Base-by-base conservation (phyloP, 2,888 invertebrate species). In the Trichogramma dendrolimi region DNA sequence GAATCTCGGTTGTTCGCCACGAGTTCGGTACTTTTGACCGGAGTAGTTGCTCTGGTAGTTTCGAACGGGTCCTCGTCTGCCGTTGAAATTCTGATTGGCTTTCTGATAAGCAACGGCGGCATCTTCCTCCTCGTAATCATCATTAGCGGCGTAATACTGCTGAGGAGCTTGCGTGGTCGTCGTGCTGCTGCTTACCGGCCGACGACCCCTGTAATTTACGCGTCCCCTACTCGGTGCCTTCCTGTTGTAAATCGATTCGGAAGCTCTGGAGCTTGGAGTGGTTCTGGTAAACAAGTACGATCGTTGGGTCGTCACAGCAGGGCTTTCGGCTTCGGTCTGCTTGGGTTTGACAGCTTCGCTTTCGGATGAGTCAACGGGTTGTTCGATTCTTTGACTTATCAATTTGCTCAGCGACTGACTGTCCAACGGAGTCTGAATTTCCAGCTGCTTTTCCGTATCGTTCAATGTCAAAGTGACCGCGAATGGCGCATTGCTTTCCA, bases 401-500 rank as follows among this genome's bases (percentile, higher is more conserved):
- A 74, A 55, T 58, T 68, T 68, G 39, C 65, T 61, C 27, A 73
- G 68, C 1, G 70, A 58, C 51, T 58, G 60, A 61, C 6, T n/a
- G 6, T 47, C 49, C 41, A 59, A 62, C 0, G 68, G 68, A 59
- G 65, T 64, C 39, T 67, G 67, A 51, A 68, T 59, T 8, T 41
- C 11, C 5, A 6, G 14, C n/a, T 48, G n/a, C 48, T 48, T 11
- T 5, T 5, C 38, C 6, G 8, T 53, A 6, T 59, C 66, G 7
- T 71, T 68, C n/a, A 74, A 59, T 0, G 68, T 62, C n/a, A 75
- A n/a, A 0, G 71, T 69, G 1, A 75, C 63, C 48, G 72, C 68
- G 11, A 70, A 70, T 1, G 76, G 74, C 4, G 73, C 68, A 43
- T 70, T 70, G 41, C 62, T 68, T 53, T 63, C 53, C 39, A 67